A percentile compares a stretch with the other conserved stretches of the same genome.
Conservation (phyloP, 2,113 vertebrate species). For the Lagopus muta region DNA sequence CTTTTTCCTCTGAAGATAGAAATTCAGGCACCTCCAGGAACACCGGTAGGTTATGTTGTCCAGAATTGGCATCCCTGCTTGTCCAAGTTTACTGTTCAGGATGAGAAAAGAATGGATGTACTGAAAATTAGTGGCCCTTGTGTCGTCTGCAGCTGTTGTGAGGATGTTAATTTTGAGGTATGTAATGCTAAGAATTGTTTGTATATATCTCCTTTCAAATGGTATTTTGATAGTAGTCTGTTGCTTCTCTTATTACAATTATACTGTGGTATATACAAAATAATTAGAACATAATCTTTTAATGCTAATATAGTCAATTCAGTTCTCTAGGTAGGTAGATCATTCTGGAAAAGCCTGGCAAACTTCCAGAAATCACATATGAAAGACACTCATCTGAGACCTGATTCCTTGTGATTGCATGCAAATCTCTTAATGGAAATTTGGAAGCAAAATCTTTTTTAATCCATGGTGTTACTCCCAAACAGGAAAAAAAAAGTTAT, state of each 20-base stretch:
- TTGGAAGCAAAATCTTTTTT: background rate
- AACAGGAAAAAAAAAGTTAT: background rate
- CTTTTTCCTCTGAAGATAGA: conserved; percentile 82
- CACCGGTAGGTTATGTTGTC: conserved; percentile 85
- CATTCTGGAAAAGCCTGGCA: background rate
- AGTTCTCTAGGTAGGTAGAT: background rate
- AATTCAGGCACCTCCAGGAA: conserved; percentile 89
- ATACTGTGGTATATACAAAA: background rate
- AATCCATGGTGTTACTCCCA: background rate
- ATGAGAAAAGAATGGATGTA: conserved; percentile 82
- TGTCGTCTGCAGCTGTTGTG: conserved; percentile 86
- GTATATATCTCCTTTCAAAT: background rate
- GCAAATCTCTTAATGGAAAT: background rate
- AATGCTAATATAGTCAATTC: background rate
- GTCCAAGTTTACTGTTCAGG: conserved; percentile 88
- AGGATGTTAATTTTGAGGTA: conserved; percentile 93
- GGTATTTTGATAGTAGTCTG: background rate
- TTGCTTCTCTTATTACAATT: rapidly evolving
- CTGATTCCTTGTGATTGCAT: background rate
- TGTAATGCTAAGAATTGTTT: background rate
- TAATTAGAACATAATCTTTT: background rate
- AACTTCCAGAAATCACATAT: background rate
- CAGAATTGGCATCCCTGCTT: conserved; percentile 91
- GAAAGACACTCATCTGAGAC: background rate
- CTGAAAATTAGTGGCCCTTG: conserved; percentile 91